phyloP scores from a whole-genome alignment of 2,888 invertebrate genomes.

The Scrobipalpa costella region DNA sequence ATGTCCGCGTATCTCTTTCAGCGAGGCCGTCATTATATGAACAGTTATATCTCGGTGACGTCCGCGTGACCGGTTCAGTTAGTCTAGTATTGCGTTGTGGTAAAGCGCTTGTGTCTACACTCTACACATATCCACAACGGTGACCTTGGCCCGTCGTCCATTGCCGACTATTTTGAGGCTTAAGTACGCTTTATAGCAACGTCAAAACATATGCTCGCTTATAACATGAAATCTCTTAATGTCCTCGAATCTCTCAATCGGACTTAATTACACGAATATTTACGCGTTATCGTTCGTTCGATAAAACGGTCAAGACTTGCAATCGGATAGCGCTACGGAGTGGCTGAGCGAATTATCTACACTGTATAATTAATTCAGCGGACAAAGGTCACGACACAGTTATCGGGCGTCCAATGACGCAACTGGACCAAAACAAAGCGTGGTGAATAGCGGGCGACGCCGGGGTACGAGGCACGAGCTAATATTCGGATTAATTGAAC shows the following conservation, averaged over 20 bases:
- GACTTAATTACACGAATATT: neutral
- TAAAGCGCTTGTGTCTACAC: neutral
- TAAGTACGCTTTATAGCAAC: constrained; percentile 17
- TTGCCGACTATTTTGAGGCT: constrained; percentile 24
- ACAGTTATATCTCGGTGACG: neutral
- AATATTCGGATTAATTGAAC: constrained; percentile 29
- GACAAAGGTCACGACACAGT: constrained; percentile 40
- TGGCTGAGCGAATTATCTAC: constrained; percentile 19
- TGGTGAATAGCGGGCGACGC: constrained; percentile 13
- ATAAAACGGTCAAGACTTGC: neutral
- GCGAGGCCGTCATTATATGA: neutral
- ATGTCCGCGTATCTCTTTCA: neutral
- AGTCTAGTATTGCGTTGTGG: neutral
- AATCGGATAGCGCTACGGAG: constrained; percentile 17
- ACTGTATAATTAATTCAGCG: constrained; percentile 39
- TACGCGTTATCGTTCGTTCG: neutral
- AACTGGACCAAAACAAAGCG: constrained; percentile 24
- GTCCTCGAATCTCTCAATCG: constrained; percentile 3
- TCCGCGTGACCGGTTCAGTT: neutral
- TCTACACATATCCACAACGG: neutral
- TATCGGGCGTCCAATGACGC: constrained; percentile 31
- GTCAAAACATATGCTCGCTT: neutral
- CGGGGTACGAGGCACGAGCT: constrained; percentile 6
- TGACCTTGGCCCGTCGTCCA: constrained; percentile 22
- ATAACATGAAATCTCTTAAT: neutral